A percentile compares a stretch with the other conserved stretches of the same genome.
phyloP scores from a whole-genome alignment of 1,140 invertebrate species.

The Platorchestia sp. region DNA sequence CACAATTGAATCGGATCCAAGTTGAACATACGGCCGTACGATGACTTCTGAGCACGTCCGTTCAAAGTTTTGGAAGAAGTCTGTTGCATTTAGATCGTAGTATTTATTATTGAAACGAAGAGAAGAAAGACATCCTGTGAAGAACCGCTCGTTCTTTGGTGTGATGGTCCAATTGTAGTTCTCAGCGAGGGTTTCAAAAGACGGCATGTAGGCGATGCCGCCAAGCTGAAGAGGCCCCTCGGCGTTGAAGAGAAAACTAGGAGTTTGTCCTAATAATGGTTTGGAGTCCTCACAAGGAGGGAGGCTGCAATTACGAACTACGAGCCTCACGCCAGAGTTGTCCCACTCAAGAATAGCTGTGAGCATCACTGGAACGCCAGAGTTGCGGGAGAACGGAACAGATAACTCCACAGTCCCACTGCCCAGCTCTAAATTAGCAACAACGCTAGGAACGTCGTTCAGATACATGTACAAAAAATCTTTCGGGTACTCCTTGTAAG shows the following conservation, averaged over 20 bases:
- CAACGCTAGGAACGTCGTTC: constrained; percentile 89
- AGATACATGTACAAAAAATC: constrained; percentile 89
- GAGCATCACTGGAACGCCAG: constrained; percentile 16
- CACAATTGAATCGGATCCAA: constrained; percentile 63
- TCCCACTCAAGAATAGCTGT: constrained; percentile 61
- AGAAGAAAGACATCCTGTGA: constrained; percentile 95
- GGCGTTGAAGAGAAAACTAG: constrained; percentile 81
- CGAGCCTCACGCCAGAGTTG: constrained; percentile 49
- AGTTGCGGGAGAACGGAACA: constrained; percentile 81
- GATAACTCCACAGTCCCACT: constrained; percentile 90
- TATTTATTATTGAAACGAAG: constrained; percentile 71
- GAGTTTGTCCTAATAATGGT: constrained; percentile 53
- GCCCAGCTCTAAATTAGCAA: constrained; percentile 96
- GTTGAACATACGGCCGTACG: constrained; percentile 57
- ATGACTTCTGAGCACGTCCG: constrained; percentile 61
- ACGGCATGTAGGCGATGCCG: constrained; percentile 85
- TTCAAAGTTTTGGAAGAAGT: constrained; percentile 58
- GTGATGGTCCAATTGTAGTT: constrained; percentile 88
- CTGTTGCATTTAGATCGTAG: constrained; percentile 66
- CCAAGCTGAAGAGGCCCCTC: constrained; percentile 95
- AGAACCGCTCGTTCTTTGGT: constrained; percentile 84
- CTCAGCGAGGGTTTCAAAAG: constrained; percentile 77
- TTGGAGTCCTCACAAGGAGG: constrained; percentile 55
- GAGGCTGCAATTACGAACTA: constrained; percentile 62
- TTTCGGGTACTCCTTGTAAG: constrained; percentile 87